Evolutionary conservation across 2,113 vertebrate species (phyloP).

Genomic region (Forbesichthys agassizii): DNA sequence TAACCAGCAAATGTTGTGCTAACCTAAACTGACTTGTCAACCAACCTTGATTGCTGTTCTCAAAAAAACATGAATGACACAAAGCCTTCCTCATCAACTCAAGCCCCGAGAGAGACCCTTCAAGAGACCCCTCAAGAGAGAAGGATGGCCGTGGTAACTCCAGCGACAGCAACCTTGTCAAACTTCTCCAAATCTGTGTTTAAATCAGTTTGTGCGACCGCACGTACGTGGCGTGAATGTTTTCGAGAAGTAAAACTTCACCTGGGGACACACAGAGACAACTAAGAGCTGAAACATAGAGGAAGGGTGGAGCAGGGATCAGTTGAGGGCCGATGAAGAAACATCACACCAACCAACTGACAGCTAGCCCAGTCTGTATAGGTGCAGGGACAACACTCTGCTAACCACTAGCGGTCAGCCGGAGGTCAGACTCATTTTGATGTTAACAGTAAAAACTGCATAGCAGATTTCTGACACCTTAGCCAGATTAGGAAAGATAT

Average conservation of each 20-base stretch:
- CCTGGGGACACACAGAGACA: background rate
- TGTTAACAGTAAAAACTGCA: too few relatives aligned
- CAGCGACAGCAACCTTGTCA: constrained; percentile 20
- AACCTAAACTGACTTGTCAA: too few relatives aligned
- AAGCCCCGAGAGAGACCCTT: background rate
- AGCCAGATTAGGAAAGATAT: constrained; percentile 9
- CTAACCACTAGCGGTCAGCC: too few relatives aligned
- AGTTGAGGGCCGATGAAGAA: background rate
- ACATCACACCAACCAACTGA: too few relatives aligned
- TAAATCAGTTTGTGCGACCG: background rate
- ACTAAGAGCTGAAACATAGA: background rate
- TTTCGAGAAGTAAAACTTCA: constrained; percentile 9
- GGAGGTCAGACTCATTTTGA: too few relatives aligned
- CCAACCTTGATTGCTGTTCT: background rate
- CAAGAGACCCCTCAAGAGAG: background rate
- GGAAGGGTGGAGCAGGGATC: background rate
- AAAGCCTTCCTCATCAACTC: background rate
- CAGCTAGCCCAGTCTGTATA: too few relatives aligned
- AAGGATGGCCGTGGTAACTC: constrained; percentile 11
- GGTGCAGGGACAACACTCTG: too few relatives aligned
- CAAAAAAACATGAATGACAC: background rate
- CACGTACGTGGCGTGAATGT: background rate
- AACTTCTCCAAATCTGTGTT: constrained; percentile 7
- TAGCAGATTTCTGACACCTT: background rate
- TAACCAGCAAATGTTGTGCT: too few relatives aligned